Percentiles rank a stretch among this genome's conserved stretches.
phyloP scores from a whole-genome alignment of 2,797 vertebrate species.

The Anomalospiza imberbis region DNA sequence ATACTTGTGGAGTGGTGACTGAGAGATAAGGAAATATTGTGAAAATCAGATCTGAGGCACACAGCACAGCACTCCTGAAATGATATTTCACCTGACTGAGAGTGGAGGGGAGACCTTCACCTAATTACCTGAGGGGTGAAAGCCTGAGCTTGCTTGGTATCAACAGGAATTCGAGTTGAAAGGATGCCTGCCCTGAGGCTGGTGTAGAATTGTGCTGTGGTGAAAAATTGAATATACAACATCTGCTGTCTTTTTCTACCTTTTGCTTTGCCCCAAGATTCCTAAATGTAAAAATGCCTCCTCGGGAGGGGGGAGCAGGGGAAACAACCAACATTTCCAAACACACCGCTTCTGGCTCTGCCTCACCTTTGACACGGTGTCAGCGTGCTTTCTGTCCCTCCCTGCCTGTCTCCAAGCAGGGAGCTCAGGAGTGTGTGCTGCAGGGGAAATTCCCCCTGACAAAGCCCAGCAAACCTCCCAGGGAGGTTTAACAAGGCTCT shows the following conservation, averaged over 20 bases:
- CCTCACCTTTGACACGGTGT: background rate
- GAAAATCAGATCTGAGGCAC: background rate
- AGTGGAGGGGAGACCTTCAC: background rate
- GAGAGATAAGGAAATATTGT: background rate
- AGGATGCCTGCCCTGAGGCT: background rate
- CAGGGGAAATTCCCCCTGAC: background rate
- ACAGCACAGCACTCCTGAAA: background rate
- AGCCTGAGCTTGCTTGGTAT: background rate
- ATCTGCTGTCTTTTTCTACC: background rate
- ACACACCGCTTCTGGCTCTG: background rate
- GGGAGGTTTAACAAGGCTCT: background rate
- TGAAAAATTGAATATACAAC: background rate
- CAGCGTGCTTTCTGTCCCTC: background rate
- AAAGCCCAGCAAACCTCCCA: background rate
- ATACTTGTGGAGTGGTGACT: background rate
- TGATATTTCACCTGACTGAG: background rate
- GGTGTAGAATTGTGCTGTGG: background rate
- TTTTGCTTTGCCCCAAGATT: background rate
- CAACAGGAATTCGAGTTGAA: accelerated
- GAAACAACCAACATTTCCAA: background rate
- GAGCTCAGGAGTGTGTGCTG: background rate
- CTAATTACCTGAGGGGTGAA: background rate
- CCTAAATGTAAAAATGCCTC: background rate
- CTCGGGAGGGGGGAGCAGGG: accelerated
- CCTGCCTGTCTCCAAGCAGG: background rate